Percentiles rank a stretch among this genome's conserved stretches.
Conservation (phyloP, 2,888 invertebrate genomes). For the Caenorhabditis sp. region DNA sequence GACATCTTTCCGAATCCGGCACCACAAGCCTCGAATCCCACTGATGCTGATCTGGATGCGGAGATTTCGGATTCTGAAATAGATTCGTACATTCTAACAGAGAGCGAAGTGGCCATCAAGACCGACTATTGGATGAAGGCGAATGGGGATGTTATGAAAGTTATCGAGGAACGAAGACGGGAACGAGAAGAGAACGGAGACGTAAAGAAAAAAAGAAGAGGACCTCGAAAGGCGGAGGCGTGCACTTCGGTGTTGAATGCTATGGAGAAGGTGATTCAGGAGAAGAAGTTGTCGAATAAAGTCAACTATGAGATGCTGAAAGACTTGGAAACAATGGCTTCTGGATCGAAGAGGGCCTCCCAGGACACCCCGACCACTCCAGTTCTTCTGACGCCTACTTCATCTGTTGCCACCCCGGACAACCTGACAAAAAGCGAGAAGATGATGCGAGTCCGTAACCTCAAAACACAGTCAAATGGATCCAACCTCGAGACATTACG, state of each 20-base stretch:
- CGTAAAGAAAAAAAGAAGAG: conserved; percentile 88
- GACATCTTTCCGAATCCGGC: not conserved
- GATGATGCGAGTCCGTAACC: conserved; percentile 26
- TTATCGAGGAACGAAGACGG: conserved; percentile 87
- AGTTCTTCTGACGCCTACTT: not conserved
- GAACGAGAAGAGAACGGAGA: conserved; percentile 84
- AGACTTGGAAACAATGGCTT: conserved; percentile 59
- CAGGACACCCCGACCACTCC: conserved; percentile 3
- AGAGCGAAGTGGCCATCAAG: conserved; percentile 89
- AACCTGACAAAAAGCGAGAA: conserved; percentile 44
- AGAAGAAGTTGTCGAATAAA: conserved; percentile 96
- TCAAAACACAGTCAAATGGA: not conserved
- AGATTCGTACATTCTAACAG: conserved; percentile 85
- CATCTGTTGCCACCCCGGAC: conserved; percentile 19
- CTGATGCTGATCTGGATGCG: conserved; percentile 84
- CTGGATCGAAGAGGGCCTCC: not conserved
- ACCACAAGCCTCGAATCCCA: not conserved
- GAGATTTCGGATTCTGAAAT: conserved; percentile 93
- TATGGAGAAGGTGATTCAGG: conserved; percentile 94
- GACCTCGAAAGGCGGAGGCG: conserved; percentile 2
- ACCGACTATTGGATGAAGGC: conserved; percentile 91
- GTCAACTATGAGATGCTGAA: conserved; percentile 96
- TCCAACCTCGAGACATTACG: conserved; percentile 28
- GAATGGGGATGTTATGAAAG: conserved; percentile 92
- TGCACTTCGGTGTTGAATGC: conserved; percentile 88